These are phyloP conservation scores for Battus philenor DNA, from an alignment of 1,140 invertebrate genomes.

Conservation along the genomic window DNA sequence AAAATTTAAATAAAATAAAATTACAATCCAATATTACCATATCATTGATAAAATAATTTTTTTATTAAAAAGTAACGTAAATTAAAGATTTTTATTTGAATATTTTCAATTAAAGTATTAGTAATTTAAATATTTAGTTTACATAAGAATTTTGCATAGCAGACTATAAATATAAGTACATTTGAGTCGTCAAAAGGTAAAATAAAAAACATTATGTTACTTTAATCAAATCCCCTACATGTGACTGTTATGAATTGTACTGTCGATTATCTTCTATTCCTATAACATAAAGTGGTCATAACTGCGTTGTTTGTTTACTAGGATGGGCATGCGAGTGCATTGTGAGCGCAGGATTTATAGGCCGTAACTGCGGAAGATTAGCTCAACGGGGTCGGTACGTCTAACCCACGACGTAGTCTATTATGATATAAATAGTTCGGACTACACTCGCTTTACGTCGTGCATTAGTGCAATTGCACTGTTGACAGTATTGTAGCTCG, in stretches of 20 bases:
- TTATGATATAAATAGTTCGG: slow-evolving; percentile 13
- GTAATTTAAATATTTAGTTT: too few species aligned
- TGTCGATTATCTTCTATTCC: slow-evolving; percentile 13
- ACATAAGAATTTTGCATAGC: too few species aligned
- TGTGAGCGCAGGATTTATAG: slow-evolving; percentile 38
- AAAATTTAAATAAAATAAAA: too few species aligned
- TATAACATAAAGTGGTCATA: slow-evolving; percentile 13
- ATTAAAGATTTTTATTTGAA: too few species aligned
- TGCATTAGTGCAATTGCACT: slow-evolving; percentile 9
- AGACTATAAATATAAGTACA: too few species aligned
- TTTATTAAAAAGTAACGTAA: too few species aligned
- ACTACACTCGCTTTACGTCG: slow-evolving; percentile 1
- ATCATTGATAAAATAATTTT: too few species aligned
- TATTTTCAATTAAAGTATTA: too few species aligned
- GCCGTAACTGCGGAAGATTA: slow-evolving; percentile 27
- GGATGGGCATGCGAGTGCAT: slow-evolving; percentile 28
- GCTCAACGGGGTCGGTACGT: slow-evolving; percentile 46
- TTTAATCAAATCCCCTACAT: too few species aligned
- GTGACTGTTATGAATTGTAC: slow-evolving; percentile 7
- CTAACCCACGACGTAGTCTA: slow-evolving; percentile 25
- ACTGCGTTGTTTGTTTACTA: slow-evolving; percentile 28
- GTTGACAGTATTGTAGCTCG: background rate
- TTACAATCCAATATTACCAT: too few species aligned
- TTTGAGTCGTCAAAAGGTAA: too few species aligned
- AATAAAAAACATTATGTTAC: too few species aligned